A percentile compares a stretch with the other conserved stretches of the same genome.
Conservation (phyloP, 2,113 vertebrate species). For the Gopherus flavomarginatus region DNA sequence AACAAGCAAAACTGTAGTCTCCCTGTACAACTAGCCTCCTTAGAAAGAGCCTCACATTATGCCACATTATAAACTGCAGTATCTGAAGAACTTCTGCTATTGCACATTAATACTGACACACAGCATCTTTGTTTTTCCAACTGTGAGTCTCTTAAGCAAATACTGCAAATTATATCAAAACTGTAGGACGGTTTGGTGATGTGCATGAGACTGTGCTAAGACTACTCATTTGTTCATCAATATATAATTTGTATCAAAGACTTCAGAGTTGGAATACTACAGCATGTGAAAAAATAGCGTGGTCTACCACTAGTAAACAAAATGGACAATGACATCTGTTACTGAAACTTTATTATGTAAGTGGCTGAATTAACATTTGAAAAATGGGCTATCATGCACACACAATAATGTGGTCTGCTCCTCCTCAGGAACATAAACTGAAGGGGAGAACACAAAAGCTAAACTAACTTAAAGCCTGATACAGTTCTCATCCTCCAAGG, state of each 20-base stretch:
- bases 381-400: neutral
- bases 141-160: neutral
- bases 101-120: neutral
- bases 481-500: too few relatives aligned
- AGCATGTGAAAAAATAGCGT: neutral
- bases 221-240: neutral
- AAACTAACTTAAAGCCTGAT: too few relatives aligned
- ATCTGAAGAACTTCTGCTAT: neutral
- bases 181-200: neutral
- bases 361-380: neutral
- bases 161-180: too few relatives aligned
- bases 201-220: neutral
- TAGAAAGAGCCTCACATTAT: too few relatives aligned
- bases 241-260: neutral
- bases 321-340: neutral
- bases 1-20: too few relatives aligned
- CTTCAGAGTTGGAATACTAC: neutral
- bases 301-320: neutral
- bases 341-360: neutral
- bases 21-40: too few relatives aligned
- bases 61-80: neutral
- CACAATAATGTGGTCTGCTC: neutral
- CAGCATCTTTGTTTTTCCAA: neutral
- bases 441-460: neutral
- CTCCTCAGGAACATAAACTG: neutral